Base-by-base conservation (phyloP, 2,113 vertebrate genomes). In the Notarius lentiginosus region DNA sequence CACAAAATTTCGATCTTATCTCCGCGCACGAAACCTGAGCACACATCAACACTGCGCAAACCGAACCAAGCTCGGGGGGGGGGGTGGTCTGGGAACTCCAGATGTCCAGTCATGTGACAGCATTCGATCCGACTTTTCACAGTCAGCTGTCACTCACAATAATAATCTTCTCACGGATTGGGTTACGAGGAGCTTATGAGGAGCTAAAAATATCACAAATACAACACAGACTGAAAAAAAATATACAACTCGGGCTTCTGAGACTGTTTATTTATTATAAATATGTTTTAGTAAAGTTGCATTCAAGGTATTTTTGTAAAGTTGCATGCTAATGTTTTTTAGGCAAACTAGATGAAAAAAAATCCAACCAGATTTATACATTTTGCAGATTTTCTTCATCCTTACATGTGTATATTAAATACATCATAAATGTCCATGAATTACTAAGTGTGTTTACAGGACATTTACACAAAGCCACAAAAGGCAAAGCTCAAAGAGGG, bases 1-100 rank as follows among this genome's bases (percentile, higher is more conserved):
- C 72, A 91, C 87, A 89, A 80, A 88, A 81, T 81, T 90, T 87
- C 56, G 92, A 94, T 94, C 88, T 92, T 94, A 94, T 94, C 94
- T 92, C 82, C 47, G 65, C 63, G 79, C 58, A 10, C 89, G 92
- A 94, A 94, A 94, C 90, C 87, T 89, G 88, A 94, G 90, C 86
- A 87, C 91, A 86, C 77, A 86, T 82, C 89, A 81, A 88, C 84
- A 80, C 86, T 86, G 86, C 85, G 92, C 89, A 91, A 82, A 90
- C 85, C 76, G 89, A 89, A 89, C 68, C 84, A 15, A 60, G 82
- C 90, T 90, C 91, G 89, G 80, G 90, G 88, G 90, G n/a, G n/a
- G 30, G 91, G 89, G 89, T 30, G 56, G 91, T 87, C 83, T 86
- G 89, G 87, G 81, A 90, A 88, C 82, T 89, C 87, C 89, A 90